Evolutionary conservation across 2,113 vertebrate genomes (phyloP).

Genomic region (Sapajus apella): DNA sequence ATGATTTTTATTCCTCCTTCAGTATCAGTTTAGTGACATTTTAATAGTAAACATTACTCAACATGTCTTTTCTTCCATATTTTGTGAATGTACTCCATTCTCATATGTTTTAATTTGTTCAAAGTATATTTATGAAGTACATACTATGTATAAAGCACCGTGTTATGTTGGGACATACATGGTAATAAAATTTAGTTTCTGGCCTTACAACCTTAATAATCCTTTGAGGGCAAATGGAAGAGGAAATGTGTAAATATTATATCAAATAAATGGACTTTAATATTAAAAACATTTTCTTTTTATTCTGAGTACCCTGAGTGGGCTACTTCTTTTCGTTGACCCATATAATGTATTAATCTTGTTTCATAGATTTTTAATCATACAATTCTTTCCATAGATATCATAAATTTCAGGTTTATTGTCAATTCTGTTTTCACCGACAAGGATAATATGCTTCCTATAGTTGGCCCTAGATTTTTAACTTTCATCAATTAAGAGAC

Average conservation of each 20-base stretch:
- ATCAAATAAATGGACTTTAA: not conserved
- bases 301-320: not conserved
- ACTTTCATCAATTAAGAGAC: not conserved
- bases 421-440: not conserved
- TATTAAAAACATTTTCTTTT: not conserved
- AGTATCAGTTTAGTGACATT: not conserved
- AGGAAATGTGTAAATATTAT: not conserved
- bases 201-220: not conserved
- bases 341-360: not conserved
- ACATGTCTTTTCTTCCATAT: not conserved
- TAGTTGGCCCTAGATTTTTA: not conserved
- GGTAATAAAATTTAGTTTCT: not conserved
- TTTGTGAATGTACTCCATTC: not conserved
- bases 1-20: not conserved
- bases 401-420: not conserved
- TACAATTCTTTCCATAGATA: not conserved
- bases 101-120: not conserved
- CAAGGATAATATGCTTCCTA: not conserved
- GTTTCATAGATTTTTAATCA: not conserved
- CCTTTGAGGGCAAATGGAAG: not conserved
- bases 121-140: not conserved
- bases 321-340: not conserved
- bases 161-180: not conserved
- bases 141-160: not conserved
- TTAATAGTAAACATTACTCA: not conserved